Conservation (phyloP, 64 coral and sea anemone species). For the Dendrophyllia cribrosa region DNA sequence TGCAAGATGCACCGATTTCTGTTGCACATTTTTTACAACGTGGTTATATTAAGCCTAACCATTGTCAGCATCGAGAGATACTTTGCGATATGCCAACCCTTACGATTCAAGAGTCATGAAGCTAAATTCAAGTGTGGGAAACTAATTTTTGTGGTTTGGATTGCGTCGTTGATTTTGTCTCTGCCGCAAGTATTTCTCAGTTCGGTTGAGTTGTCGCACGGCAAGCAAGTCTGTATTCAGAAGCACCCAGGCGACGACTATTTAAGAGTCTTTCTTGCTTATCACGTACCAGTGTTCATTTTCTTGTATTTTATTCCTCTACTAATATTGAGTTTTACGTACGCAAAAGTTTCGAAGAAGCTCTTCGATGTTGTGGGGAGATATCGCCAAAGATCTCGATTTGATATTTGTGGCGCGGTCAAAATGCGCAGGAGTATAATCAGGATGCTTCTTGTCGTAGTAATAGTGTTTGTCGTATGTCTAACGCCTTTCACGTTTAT, state of each 20-base stretch:
- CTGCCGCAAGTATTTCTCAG: slow-evolving; percentile 51
- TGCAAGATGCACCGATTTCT: slow-evolving; percentile 49
- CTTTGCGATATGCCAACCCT: slow-evolving; percentile 57
- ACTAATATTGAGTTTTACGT: slow-evolving; percentile 40
- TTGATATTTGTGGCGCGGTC: slow-evolving; percentile 31
- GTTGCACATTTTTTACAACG: slow-evolving; percentile 55
- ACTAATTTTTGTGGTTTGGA: slow-evolving; percentile 20
- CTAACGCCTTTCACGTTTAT: slow-evolving; percentile 51
- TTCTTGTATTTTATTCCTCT: slow-evolving; percentile 48
- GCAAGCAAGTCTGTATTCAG: slow-evolving; percentile 27
- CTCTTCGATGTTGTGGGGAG: slow-evolving; percentile 11
- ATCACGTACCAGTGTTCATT: slow-evolving; percentile 53
- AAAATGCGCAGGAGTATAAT: slow-evolving; percentile 43
- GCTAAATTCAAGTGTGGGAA: not conserved
- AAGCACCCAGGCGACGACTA: slow-evolving; percentile 16
- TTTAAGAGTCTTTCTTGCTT: slow-evolving; percentile 40
- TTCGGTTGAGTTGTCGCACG: slow-evolving; percentile 5
- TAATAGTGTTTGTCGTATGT: slow-evolving; percentile 43
- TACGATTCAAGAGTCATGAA: slow-evolving; percentile 40
- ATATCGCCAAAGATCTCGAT: slow-evolving; percentile 19
- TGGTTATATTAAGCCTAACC: slow-evolving; percentile 44
- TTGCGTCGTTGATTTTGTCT: slow-evolving; percentile 11
- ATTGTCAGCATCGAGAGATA: slow-evolving; percentile 66
- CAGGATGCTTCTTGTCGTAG: slow-evolving; percentile 51
- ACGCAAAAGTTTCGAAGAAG: slow-evolving; percentile 33